A percentile compares a stretch with the other conserved stretches of the same genome.
These are phyloP conservation scores for Rhynchonycteris naso DNA, from an alignment of 2,797 vertebrate genomes.

Conservation along the genomic window DNA sequence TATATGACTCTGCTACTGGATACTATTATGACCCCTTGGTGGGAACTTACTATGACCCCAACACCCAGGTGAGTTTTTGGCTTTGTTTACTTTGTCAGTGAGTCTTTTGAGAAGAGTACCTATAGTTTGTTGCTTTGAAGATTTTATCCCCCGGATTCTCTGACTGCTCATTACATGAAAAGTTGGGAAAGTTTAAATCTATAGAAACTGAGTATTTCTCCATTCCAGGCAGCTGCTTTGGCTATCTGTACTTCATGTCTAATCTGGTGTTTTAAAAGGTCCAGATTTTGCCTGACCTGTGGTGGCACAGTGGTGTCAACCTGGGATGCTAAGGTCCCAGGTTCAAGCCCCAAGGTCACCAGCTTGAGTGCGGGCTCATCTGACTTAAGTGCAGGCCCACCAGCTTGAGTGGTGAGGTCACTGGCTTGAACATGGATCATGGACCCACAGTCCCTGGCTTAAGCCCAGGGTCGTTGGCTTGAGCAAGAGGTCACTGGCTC, in stretches of 20 bases:
- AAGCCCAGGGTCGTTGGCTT: too few species aligned
- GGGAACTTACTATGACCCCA: slow-evolving; percentile 95
- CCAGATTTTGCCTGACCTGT: too few species aligned
- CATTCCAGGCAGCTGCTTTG: not conserved
- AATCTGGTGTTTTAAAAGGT: not conserved
- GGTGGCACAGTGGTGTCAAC: too few species aligned
- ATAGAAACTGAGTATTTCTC: slow-evolving; percentile 20
- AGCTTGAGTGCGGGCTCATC: too few species aligned
- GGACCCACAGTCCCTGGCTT: too few species aligned
- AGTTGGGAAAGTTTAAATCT: slow-evolving; percentile 45
- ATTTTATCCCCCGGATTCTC: slow-evolving; percentile 50
- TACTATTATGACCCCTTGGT: slow-evolving; percentile 98
- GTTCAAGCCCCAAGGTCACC: too few species aligned
- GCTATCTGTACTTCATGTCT: not conserved
- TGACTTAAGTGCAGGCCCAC: too few species aligned
- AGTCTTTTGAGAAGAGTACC: slow-evolving; percentile 47
- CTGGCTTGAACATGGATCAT: too few species aligned
- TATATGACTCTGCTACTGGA: slow-evolving; percentile 96
- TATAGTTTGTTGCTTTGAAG: slow-evolving; percentile 49
- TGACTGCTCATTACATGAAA: slow-evolving; percentile 55
- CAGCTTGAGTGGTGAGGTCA: too few species aligned
- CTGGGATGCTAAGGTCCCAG: too few species aligned
- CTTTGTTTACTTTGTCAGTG: slow-evolving; percentile 25
- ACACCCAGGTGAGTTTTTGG: slow-evolving; percentile 90
- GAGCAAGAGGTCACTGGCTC: too few species aligned